These are phyloP conservation scores for Formicarius rufipectus DNA, from an alignment of 2,113 vertebrate species.

Conservation along the genomic window DNA sequence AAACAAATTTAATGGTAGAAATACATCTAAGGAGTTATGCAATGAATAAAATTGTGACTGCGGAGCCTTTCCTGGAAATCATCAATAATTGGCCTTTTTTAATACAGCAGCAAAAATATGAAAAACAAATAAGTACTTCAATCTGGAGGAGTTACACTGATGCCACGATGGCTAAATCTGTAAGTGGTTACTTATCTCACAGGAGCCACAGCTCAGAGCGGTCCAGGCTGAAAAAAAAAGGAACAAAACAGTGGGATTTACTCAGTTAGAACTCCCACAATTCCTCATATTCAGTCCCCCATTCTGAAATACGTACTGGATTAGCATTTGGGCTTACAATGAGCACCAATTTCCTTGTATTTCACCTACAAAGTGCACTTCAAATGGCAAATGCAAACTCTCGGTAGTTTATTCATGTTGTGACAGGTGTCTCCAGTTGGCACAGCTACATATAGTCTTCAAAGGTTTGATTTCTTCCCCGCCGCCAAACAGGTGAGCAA, in stretches of 20 bases:
- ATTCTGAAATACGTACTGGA: background rate
- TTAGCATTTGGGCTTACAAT: background rate
- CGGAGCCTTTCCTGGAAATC: background rate
- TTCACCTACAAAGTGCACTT: background rate
- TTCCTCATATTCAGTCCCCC: background rate
- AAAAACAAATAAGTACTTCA: background rate
- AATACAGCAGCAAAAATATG: background rate
- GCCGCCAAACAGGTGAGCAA: conserved; percentile 10
- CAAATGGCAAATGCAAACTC: background rate
- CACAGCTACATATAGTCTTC: background rate
- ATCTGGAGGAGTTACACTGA: background rate
- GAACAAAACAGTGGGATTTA: background rate
- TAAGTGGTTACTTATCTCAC: background rate
- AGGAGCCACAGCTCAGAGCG: background rate
- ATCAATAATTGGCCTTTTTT: background rate
- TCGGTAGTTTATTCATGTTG: conserved; percentile 8
- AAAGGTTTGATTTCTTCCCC: background rate
- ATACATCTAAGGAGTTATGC: background rate
- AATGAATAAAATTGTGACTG: background rate
- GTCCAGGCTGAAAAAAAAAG: background rate
- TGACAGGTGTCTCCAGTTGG: conserved; percentile 23
- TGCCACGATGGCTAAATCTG: background rate
- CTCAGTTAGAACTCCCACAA: background rate
- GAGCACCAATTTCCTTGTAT: background rate
- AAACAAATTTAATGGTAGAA: background rate